Evolutionary conservation across 2,113 vertebrate species (phyloP).

Genomic region (Aythya baeri): DNA sequence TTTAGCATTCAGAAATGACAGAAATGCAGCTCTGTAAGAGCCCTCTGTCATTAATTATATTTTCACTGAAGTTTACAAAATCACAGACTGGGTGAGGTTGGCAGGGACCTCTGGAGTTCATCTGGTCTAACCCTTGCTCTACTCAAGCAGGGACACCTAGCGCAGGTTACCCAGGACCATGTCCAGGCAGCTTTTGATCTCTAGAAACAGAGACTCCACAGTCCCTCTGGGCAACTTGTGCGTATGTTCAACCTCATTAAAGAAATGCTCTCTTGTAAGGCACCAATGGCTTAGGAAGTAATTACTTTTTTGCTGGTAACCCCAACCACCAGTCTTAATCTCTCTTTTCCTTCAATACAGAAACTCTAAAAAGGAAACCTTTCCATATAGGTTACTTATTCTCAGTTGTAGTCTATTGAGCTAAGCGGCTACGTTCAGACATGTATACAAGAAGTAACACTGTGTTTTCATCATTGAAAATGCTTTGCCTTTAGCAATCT

Average conservation of each 20-base stretch:
- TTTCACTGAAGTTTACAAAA: not conserved
- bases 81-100: no score
- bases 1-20: not conserved
- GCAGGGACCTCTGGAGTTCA: no score
- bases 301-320: not conserved
- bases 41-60: not conserved
- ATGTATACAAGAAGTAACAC: not conserved
- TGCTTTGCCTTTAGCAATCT: not conserved
- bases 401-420: not conserved
- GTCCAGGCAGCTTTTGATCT: not conserved
- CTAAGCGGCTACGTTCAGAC: not conserved
- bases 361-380: not conserved
- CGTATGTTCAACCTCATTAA: not conserved
- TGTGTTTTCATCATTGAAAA: not conserved
- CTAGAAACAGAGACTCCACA: not conserved
- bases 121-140: no score
- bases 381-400: not conserved
- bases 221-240: not conserved
- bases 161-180: not conserved
- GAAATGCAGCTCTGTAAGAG: not conserved
- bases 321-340: not conserved
- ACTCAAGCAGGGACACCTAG: not conserved
- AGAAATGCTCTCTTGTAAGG: not conserved
- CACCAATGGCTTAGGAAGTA: not conserved
- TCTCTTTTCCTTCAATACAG: not conserved